These are phyloP conservation scores for Lutraria lutraria DNA, from an alignment of 2,888 invertebrate species.

Conservation along the genomic window DNA sequence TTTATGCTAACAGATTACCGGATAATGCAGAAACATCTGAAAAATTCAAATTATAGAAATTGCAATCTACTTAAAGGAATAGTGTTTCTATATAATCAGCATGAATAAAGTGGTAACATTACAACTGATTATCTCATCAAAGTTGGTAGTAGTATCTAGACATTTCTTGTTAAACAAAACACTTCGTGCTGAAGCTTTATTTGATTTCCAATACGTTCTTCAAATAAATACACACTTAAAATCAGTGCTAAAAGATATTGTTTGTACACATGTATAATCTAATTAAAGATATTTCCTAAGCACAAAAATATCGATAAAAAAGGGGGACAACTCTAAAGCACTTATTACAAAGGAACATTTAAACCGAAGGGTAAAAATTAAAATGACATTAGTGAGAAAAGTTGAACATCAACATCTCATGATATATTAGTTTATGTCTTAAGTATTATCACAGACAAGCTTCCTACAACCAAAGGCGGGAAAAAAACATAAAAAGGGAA, in stretches of 20 bases:
- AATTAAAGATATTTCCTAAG: background rate
- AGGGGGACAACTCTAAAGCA: conserved; percentile 21
- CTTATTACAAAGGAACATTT: background rate
- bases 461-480: conserved; percentile 5
- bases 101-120: too few species aligned
- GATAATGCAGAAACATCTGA: too few species aligned
- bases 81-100: too few species aligned
- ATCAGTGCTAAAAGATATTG: background rate
- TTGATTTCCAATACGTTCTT: too few species aligned
- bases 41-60: too few species aligned
- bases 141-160: too few species aligned
- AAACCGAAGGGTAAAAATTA: background rate
- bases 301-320: background rate
- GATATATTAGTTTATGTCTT: background rate
- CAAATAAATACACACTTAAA: too few species aligned
- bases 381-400: background rate
- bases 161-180: too few species aligned
- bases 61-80: too few species aligned
- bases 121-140: too few species aligned
- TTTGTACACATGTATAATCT: background rate
- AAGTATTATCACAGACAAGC: conserved; percentile 17
- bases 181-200: too few species aligned
- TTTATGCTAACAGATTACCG: too few species aligned
- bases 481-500: background rate
- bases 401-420: background rate